Percentiles rank a stretch among this genome's conserved stretches.
Conservation (phyloP, 2,888 invertebrate species). For the Pammene fasciana region DNA sequence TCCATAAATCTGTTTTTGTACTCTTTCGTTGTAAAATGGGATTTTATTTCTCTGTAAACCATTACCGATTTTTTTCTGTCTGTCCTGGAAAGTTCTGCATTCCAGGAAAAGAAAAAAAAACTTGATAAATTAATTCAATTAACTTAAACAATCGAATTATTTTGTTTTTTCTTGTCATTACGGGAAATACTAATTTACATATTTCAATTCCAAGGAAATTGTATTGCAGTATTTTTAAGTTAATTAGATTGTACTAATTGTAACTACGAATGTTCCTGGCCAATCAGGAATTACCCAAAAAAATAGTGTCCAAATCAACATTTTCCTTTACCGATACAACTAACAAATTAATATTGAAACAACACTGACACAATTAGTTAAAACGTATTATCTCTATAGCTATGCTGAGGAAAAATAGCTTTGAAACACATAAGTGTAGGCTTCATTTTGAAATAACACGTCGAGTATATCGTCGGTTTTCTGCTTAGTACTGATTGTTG, state of each 20-base stretch:
- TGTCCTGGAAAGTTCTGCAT: too few relatives aligned
- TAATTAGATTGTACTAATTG: slow-evolving; percentile 4
- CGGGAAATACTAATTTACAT: too few relatives aligned
- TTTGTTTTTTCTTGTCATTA: too few relatives aligned
- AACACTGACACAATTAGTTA: neutral
- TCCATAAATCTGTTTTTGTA: too few relatives aligned
- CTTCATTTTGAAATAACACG: neutral
- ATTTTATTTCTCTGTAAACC: too few relatives aligned
- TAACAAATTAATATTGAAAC: slow-evolving; percentile 18
- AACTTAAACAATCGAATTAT: too few relatives aligned
- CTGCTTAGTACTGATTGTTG: neutral
- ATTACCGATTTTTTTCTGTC: too few relatives aligned
- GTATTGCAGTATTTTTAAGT: neutral
- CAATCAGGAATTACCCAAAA: slow-evolving; percentile 13
- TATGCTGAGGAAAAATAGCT: neutral
- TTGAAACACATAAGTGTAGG: neutral
- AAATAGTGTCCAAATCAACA: slow-evolving; percentile 4
- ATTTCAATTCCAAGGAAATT: too few relatives aligned
- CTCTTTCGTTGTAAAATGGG: too few relatives aligned
- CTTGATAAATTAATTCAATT: too few relatives aligned
- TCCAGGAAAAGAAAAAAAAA: too few relatives aligned
- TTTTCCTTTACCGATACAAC: slow-evolving; percentile 12
- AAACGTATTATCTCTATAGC: neutral
- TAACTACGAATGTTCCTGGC: neutral
- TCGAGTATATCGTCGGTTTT: neutral